Base-by-base conservation (phyloP, 2,888 invertebrate species). In the Hylaea fasciaria region DNA sequence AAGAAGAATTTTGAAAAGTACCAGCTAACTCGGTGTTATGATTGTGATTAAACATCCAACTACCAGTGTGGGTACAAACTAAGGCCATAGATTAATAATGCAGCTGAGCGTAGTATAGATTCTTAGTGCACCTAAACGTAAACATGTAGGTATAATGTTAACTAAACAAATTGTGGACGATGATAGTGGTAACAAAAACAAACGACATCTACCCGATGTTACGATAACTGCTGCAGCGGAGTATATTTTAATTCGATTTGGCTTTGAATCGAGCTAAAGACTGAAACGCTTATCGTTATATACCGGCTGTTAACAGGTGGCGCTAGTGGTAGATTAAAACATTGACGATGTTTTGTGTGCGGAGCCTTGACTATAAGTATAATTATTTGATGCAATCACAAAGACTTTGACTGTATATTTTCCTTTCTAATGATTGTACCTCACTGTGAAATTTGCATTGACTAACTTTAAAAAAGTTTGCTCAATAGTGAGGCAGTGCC, bases 201-300 rank as follows among this genome's bases (percentile, higher is more conserved):
- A 45, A 40, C 64, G 68, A 63, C 68, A 70, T 68, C 69, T 70
- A 62, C 45, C 37, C 29, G 28, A 10, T 44, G 35, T 12, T 52
- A 22, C 9, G 12, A n/a, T 47, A 64, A 62, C 61, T 62, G 45
- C 10, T 5, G 17, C 9, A 11, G 16, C 3, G 5, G 5, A 44
- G 22, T 28, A 12, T n/a, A n/a, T 3, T 16, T 10, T 12, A 44
- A 12, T 28, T 9, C 49, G 13, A 56, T 45, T 1, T 45, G 45
- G 10, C 9, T 9, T 50, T 35, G 10, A n/a, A 16, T n/a, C 13
- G 22, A 44, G 29, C 11, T 4, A 40, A 13, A 35, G 32, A 51
- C 39, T 44, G 13, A 47, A 32, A 12, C 8, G 11, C 35, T 32
- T 40, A 22, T 32, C 16, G 32, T 17, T 48, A 17, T 11, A 47